phyloP scores from a whole-genome alignment of 37 sponge, comb jelly and placozoan genomes.

The Eunapius fragilis region DNA sequence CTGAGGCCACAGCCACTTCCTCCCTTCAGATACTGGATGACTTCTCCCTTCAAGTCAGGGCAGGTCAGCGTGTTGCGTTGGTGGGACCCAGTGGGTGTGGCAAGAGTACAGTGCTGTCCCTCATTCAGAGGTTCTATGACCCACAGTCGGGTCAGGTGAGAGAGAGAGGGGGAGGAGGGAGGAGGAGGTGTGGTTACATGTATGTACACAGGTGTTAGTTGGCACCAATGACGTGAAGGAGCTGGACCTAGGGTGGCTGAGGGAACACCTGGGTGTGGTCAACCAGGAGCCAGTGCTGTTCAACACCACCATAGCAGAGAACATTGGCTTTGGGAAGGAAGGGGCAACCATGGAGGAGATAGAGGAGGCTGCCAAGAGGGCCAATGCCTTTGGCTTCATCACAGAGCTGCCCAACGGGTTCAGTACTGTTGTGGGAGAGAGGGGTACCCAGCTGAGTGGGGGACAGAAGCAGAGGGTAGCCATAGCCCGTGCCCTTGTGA shows the following conservation, averaged over 20 bases:
- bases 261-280: slow-evolving; percentile 87
- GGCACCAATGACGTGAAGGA: slow-evolving; percentile 64
- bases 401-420: slow-evolving; percentile 83
- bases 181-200: not conserved
- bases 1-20: not conserved
- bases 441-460: slow-evolving; percentile 52
- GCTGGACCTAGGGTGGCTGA: slow-evolving; percentile 86
- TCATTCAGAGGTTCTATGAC: slow-evolving; percentile 89
- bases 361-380: slow-evolving; percentile 78
- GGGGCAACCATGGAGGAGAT: slow-evolving; percentile 82
- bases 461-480: slow-evolving; percentile 96
- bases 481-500: slow-evolving; percentile 92
- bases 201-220: slow-evolving; percentile 51
- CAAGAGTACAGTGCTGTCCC: slow-evolving; percentile 86
- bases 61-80: slow-evolving; percentile 82
- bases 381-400: slow-evolving; percentile 92
- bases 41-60: slow-evolving; percentile 50
- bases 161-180: not conserved
- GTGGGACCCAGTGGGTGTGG: slow-evolving; percentile 96
- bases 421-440: slow-evolving; percentile 70
- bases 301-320: slow-evolving; percentile 90
- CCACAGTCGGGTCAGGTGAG: slow-evolving; percentile 72
- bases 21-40: slow-evolving; percentile 45
- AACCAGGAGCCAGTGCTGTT: slow-evolving; percentile 97
- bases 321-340: slow-evolving; percentile 86